Base-by-base conservation (phyloP, 2,113 vertebrate species). In the Sylvia atricapilla region DNA sequence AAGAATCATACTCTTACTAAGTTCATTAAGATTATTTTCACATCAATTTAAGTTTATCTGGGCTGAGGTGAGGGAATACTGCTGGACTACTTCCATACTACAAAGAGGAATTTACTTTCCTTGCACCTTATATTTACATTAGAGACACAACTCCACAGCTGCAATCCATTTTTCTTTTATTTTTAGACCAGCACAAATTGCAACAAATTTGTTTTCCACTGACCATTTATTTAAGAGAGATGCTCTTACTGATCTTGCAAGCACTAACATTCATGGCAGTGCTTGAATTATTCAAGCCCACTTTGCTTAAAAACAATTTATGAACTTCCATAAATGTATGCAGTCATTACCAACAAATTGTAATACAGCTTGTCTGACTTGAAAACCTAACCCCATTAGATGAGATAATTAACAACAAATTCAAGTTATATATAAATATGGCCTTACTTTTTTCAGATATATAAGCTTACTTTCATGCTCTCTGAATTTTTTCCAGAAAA, bases 231-330 rank as follows among this genome's bases (percentile, higher is more conserved):
- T 89, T 53, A 56, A 60, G 55, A 81, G 73, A 72, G 13, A 37
- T 68, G 31, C 25, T 92, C 91, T 76, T 60, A 90, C 78, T 37
- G 31, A 66, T 80, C 59, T 77, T 81, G n/a, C 5, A 31, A 77
- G 74, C 5, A 5, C 19, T 62, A 92, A 73, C 1, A 1, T 58
- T 66, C 72, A 49, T 46, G 50, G 20, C 22, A 69, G 41, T 25
- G 13, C 55, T 92, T 94, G 41, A 92, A 96, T 95, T 92, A 92
- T 94, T 94, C 53, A 90, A 76, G 20, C 18, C 46, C 12, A 49
- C 31, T 77, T 86, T 89, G 25, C 78, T 92, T 90, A 90, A 89
- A 90, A 92, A 90, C 68, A 76, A 80, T 86, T 89, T 90, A 77
- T 84, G 86, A 53, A 90, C 41, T 24, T 92, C 44, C 37, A 64